Percentiles rank a stretch among this genome's conserved stretches.
phyloP scores from a whole-genome alignment of 2,888 invertebrate species.

The Serrognathus titanus region DNA sequence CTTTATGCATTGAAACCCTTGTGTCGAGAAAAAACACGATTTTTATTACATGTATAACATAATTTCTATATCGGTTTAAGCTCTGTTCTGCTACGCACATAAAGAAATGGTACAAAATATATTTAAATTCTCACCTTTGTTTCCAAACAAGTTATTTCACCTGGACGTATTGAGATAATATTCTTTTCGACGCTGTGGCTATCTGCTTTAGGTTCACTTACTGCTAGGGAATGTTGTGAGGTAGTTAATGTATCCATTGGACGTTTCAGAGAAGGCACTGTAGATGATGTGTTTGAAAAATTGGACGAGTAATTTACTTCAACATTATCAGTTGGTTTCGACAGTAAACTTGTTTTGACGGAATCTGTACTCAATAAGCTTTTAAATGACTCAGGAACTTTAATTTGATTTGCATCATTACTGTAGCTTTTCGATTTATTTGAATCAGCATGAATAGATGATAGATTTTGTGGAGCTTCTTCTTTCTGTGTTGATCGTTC shows the following conservation, averaged over 20 bases:
- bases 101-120: too few relatives aligned
- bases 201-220: neutral
- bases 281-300: constrained; percentile 12
- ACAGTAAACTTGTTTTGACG: neutral
- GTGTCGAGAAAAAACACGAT: too few relatives aligned
- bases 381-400: constrained; percentile 11
- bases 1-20: too few relatives aligned
- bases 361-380: constrained; percentile 10
- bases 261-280: constrained; percentile 16
- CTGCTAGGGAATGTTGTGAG: constrained; percentile 5
- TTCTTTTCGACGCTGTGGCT: neutral
- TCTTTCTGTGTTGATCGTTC: neutral
- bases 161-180: constrained; percentile 17
- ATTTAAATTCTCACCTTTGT: constrained; percentile 16
- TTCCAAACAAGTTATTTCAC: constrained; percentile 20
- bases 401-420: neutral
- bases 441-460: constrained; percentile 7
- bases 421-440: constrained; percentile 6
- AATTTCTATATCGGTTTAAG: too few relatives aligned
- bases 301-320: neutral
- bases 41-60: too few relatives aligned
- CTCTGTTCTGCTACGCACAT: too few relatives aligned
- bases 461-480: constrained; percentile 12
- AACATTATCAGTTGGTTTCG: neutral
- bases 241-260: constrained; percentile 14